phyloP scores from a whole-genome alignment of 2,888 invertebrate genomes.

The Hyppa rectilinea region DNA sequence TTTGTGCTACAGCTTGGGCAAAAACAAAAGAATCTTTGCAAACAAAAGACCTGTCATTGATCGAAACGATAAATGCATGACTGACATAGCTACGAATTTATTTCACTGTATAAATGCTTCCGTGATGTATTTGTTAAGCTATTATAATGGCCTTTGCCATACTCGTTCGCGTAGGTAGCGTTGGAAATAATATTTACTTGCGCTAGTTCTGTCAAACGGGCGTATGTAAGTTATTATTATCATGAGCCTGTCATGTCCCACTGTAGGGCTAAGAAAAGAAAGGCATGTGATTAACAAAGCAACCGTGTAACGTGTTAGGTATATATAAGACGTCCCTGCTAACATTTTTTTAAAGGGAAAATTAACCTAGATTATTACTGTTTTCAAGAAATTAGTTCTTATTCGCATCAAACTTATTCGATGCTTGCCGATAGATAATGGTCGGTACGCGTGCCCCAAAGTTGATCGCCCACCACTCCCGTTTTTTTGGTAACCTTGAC shows the following conservation, averaged over 20 bases:
- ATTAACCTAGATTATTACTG: not conserved
- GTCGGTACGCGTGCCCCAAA: not conserved
- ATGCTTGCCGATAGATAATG: conserved; percentile 2
- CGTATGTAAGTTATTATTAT: too few relatives aligned
- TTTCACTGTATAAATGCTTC: conserved; percentile 13
- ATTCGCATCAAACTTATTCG: not conserved
- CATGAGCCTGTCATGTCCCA: too few relatives aligned
- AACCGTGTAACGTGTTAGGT: not conserved
- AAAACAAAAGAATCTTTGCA: conserved; percentile 26
- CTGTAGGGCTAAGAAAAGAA: too few relatives aligned
- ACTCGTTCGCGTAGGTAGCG: not conserved
- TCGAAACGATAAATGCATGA: conserved; percentile 34
- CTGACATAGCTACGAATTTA: conserved; percentile 24
- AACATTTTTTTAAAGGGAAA: not conserved
- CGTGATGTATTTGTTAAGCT: conserved; percentile 11
- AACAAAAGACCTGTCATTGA: conserved; percentile 46
- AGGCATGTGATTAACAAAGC: too few relatives aligned
- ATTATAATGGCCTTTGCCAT: not conserved
- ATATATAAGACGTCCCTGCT: too few relatives aligned
- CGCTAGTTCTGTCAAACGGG: not conserved
- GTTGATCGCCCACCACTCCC: not conserved
- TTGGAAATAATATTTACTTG: conserved; percentile 12
- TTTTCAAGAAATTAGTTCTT: not conserved
- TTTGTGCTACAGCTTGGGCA: conserved; percentile 11
- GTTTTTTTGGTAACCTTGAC: conserved; percentile 39